Evolutionary conservation across 2,888 invertebrate genomes (phyloP), one percentile per base, ranked within the genome.

Genomic region (Torymus aiolomorphi): DNA sequence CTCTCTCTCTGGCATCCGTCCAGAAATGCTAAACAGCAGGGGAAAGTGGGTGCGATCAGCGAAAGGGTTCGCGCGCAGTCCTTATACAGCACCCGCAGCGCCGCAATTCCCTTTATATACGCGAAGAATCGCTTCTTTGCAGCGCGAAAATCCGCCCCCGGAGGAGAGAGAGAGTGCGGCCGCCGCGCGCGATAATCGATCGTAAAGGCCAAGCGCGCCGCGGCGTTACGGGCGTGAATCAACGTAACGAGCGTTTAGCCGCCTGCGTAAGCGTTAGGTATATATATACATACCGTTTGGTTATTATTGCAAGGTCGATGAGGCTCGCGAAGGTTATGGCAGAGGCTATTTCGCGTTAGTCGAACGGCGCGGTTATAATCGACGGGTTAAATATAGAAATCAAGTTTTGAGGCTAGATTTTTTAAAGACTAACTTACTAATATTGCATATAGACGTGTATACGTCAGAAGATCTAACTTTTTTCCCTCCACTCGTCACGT

Each of bases 31-130:
- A 82, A 78, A 42, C 52, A 71, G 62, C 14, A 18, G 42, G 16
- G 14, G 42, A 18, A 87, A 88, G 86, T 87, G 84, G 85, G 76
- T 86, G 85, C 85, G 84, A 87, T 88, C 87, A 87, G 83, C 82
- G 80, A 66, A 14, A 24, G 52, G 42, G 42, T 42, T n/a, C 18
- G 11, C 14, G 31, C 5, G 59, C 13, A n/a, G 56, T 59, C 67
- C 72, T 69, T 78, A 76, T 57, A 73, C 42, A 14, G 42, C 57
- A 49, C 88, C 85, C 86, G 86, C 85, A 85, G 86, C 86, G 85
- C 85, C 83, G 84, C 87, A 88, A 88, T 88, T 88, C 87, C 87
- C 88, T 89, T 89, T 87, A 88, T 83, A 84, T 83, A 76, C 82
- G 82, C 79, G 79, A 82, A 81, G 81, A 80, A 79, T 84, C 86